Base-by-base conservation (phyloP, 2,113 vertebrate genomes). In the Forbesichthys agassizii region DNA sequence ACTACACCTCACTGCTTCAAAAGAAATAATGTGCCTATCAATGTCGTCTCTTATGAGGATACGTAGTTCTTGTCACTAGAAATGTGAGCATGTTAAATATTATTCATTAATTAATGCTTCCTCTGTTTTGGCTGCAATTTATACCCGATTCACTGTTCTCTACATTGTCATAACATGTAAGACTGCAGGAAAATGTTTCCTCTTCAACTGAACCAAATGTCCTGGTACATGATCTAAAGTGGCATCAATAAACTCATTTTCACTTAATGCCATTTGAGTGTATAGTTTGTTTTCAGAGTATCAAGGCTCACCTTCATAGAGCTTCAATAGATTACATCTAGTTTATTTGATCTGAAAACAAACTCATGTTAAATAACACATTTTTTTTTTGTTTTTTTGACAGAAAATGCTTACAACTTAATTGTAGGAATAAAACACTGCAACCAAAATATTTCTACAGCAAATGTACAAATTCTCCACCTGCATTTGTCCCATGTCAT, bases 181-280 rank as follows among this genome's bases (percentile, higher is more conserved):
- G 69, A 84, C 72, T 48, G 69, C 71, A 79, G 53, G 61, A 66
- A 72, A 67, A 65, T 60, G 58, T 79, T 81, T 71, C 68, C 27
- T 48, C 49, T 48, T 57, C 79, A 64, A 69, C 52, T n/a, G 68
- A 80, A 36, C 66, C 61, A 68, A 27, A 16, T 52, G 68, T 88
- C 80, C 86, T 88, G 86, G 85, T 89, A 90, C 85, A 82, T 71
- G 36, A 56, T 65, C 66, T 78, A 80, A 65, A 52, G 74, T 67
- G 77, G 61, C 72, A 78, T 86, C 81, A 92, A 91, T 92, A 92
- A 92, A 92, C 84, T 56, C 64, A 84, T 85, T 86, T 81, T 78
- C 69, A 84, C 73, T 66, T 77, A 18, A 64, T 48, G 48, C 52
- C 12, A 36, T 57, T 0, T 57, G 52, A 33, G 13, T 20, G 52